phyloP scores from a whole-genome alignment of 2,888 invertebrate species.

The Sturmia bella region DNA sequence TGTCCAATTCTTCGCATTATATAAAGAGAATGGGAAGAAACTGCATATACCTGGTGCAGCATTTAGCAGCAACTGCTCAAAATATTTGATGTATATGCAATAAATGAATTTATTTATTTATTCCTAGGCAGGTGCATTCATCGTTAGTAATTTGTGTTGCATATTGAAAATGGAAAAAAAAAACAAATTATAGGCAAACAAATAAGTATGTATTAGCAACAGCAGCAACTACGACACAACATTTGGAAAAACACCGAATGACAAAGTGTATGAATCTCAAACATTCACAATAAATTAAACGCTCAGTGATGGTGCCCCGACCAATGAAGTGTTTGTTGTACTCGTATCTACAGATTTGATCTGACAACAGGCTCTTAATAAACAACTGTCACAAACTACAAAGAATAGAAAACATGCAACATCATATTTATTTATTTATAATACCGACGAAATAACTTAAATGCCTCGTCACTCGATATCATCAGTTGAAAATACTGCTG shows the following conservation, averaged over 20 bases:
- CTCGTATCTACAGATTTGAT: slow-evolving; percentile 45
- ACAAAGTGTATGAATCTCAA: slow-evolving; percentile 47
- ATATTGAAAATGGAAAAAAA: slow-evolving; percentile 42
- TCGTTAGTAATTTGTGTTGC: slow-evolving; percentile 29
- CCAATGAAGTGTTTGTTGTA: slow-evolving; percentile 19
- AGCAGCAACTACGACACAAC: slow-evolving; percentile 9
- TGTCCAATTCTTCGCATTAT: slow-evolving; percentile 34
- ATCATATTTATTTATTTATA: slow-evolving; percentile 67
- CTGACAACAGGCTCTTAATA: slow-evolving; percentile 39
- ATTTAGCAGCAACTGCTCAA: slow-evolving; percentile 14
- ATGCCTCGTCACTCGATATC: slow-evolving; percentile 48
- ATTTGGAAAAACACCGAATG: slow-evolving; percentile 26
- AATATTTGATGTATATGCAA: slow-evolving; percentile 35
- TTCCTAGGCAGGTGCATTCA: not conserved
- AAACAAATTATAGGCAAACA: slow-evolving; percentile 32
- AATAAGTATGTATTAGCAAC: slow-evolving; percentile 23
- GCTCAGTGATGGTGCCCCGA: slow-evolving; percentile 33
- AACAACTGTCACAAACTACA: slow-evolving; percentile 34
- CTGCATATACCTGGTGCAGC: slow-evolving; percentile 33
- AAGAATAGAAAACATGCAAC: slow-evolving; percentile 58
- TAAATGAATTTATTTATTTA: slow-evolving; percentile 30
- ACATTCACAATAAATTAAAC: slow-evolving; percentile 52
- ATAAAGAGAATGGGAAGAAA: not conserved
- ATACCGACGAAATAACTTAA: slow-evolving; percentile 63
- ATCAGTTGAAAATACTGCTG: slow-evolving; percentile 25